Evolutionary conservation across 2,888 invertebrate species (phyloP).

Genomic region (Orgyia antiqua): DNA sequence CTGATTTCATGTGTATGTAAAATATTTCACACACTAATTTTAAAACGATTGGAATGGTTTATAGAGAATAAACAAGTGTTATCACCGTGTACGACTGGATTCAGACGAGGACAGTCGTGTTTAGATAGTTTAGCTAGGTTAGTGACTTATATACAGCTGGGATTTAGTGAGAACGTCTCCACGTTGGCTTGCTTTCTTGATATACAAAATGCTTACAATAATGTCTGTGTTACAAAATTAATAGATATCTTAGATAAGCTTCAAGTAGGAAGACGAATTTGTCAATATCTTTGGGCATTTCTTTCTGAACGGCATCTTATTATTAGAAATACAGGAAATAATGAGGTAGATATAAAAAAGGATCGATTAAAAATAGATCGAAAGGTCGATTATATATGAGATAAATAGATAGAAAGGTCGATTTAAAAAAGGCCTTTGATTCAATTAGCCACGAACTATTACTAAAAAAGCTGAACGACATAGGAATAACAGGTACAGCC

Average conservation of each 20-base stretch:
- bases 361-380: too few relatives aligned
- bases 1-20: conserved; percentile 1
- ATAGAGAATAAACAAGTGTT: conserved; percentile 9
- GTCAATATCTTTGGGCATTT: conserved; percentile 19
- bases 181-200: conserved; percentile 27
- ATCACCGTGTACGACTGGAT: conserved; percentile 6
- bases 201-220: conserved; percentile 29
- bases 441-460: too few relatives aligned
- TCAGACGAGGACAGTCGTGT: conserved; percentile 10
- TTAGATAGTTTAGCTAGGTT: conserved; percentile 11
- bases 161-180: conserved; percentile 15
- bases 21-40: not conserved
- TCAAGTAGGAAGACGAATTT: conserved; percentile 16
- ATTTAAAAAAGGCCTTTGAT: too few relatives aligned
- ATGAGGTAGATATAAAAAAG: too few relatives aligned
- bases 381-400: too few relatives aligned
- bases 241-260: conserved; percentile 13
- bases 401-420: not conserved
- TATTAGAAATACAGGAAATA: too few relatives aligned
- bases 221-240: conserved; percentile 14
- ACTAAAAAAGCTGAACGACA: too few relatives aligned
- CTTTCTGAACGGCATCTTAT: conserved; percentile 14
- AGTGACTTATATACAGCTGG: conserved; percentile 10
- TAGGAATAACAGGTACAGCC: too few relatives aligned
- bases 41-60: conserved; percentile 10